phyloP scores from a whole-genome alignment of 2,797 vertebrate species.

The Perodicticus potto region DNA sequence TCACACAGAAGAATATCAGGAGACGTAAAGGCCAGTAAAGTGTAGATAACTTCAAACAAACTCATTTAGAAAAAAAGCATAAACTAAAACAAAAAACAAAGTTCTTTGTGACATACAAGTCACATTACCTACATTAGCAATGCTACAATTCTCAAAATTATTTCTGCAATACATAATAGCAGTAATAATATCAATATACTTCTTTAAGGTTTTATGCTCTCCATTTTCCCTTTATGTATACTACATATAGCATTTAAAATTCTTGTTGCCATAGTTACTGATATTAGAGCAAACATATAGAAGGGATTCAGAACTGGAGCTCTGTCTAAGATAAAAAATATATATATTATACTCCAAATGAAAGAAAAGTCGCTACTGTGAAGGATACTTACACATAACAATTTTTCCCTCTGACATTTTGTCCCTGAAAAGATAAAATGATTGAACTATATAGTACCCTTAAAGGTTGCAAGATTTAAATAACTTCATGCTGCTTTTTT shows the following conservation, averaged over 20 bases:
- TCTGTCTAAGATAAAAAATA: slow-evolving; percentile 55
- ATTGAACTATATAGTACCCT: background rate
- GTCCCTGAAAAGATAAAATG: background rate
- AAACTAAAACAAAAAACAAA: background rate
- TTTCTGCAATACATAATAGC: slow-evolving; percentile 29
- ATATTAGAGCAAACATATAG: slow-evolving; percentile 57
- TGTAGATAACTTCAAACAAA: background rate
- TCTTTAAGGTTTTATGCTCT: slow-evolving; percentile 34
- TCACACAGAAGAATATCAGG: background rate
- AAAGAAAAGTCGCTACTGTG: background rate
- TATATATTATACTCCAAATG: slow-evolving; percentile 33
- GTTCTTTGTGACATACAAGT: background rate
- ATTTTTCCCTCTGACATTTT: background rate
- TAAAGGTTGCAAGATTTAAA: background rate
- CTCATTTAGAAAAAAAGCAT: background rate
- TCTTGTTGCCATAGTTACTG: slow-evolving; percentile 72
- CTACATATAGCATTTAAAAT: slow-evolving; percentile 56
- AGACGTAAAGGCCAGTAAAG: background rate
- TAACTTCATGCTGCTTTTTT: slow-evolving; percentile 2
- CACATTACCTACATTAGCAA: background rate
- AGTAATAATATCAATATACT: slow-evolving; percentile 3
- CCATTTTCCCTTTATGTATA: slow-evolving; percentile 41
- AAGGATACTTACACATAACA: slow-evolving; percentile 1
- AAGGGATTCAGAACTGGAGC: slow-evolving; percentile 60
- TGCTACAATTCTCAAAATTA: slow-evolving; percentile 6